A percentile compares a stretch with the other conserved stretches of the same genome.
These are phyloP conservation scores for Spicauda simplicius DNA, from an alignment of 2,888 invertebrate species.

Conservation along the genomic window DNA sequence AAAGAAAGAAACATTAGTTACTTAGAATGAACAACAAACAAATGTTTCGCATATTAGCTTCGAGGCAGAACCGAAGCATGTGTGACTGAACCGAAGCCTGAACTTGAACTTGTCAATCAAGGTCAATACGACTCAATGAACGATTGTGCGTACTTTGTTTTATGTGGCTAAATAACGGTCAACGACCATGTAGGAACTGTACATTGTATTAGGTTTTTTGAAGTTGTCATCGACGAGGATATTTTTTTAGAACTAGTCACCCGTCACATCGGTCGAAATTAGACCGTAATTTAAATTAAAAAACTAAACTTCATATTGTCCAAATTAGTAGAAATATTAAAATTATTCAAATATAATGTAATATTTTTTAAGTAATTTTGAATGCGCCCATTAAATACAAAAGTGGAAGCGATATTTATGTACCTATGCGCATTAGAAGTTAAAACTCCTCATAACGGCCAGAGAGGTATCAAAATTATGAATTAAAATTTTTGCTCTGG, in stretches of 20 bases:
- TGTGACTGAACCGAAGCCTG: slow-evolving; percentile 4
- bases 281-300: no score
- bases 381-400: no score
- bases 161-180: slow-evolving; percentile 10
- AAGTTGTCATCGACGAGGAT: no score
- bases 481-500: no score
- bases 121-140: slow-evolving; percentile 13
- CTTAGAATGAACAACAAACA: background rate
- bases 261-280: no score
- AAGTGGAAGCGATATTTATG: no score
- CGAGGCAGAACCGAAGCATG: slow-evolving; percentile 1
- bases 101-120: slow-evolving; percentile 29
- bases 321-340: no score
- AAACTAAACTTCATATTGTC: no score
- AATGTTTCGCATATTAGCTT: background rate
- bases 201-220: background rate
- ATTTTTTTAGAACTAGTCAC: no score
- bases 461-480: no score
- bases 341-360: no score
- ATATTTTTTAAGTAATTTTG: no score
- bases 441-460: background rate
- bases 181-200: slow-evolving; percentile 1
- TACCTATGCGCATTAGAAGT: background rate
- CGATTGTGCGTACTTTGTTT: slow-evolving; percentile 17
- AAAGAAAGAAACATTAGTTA: background rate